Conservation (phyloP, 2,797 vertebrate genomes). For the Sarcophilus harrisii region DNA sequence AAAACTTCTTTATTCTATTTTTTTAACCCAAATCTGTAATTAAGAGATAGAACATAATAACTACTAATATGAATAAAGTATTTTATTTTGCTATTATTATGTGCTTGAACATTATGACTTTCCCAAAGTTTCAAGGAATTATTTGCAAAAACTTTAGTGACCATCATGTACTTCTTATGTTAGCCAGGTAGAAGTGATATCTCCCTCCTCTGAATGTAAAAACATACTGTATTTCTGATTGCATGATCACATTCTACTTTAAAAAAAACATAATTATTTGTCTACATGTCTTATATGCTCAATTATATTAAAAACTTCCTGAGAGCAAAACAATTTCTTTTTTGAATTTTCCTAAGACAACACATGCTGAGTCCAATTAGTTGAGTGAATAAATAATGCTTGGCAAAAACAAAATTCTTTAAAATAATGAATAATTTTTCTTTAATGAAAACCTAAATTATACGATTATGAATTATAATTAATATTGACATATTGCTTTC, state of each 20-base stretch:
- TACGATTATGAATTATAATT: background rate
- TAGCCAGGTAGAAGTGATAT: background rate
- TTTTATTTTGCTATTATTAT: conserved; percentile 14
- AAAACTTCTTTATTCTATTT: conserved; percentile 25
- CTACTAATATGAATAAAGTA: conserved; percentile 14
- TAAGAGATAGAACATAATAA: background rate
- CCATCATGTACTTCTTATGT: background rate
- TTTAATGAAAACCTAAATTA: background rate
- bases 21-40: conserved; percentile 11
- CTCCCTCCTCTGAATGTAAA: background rate
- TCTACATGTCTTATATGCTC: background rate
- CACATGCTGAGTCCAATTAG: background rate
- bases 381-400: background rate
- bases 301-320: background rate
- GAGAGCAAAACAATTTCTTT: background rate
- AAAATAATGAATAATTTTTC: background rate
- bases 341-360: background rate
- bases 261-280: background rate
- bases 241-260: background rate
- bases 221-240: background rate
- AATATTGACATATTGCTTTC: background rate
- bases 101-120: background rate
- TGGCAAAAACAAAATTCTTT: background rate
- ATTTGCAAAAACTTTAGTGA: background rate
- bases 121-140: background rate